Evolutionary conservation across 2,113 vertebrate genomes (phyloP), one percentile per base, ranked within the genome.

Genomic region (Mastomys coucha): DNA sequence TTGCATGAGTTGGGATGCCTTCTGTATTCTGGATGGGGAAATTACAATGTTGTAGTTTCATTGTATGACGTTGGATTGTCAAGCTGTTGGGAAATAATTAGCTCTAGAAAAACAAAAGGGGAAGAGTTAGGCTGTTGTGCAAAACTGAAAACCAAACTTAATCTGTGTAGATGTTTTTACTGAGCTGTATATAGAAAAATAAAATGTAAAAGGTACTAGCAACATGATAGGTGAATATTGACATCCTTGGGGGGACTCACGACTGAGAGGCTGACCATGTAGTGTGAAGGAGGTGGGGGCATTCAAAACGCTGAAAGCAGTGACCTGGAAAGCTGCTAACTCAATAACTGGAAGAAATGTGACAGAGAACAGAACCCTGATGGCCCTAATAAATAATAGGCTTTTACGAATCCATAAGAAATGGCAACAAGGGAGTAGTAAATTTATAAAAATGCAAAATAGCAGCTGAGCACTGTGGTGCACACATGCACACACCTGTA

Each of bases 161-260:
- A 76, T 39, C 60, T 56, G 7, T 53, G 45, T 94, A 94, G 53
- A 70, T 42, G 19, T 5, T 73, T 73, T 96, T 90, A 56, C 67
- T 91, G 26, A 84, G 70, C 89, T 69, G 22, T 56, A 14, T 84
- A 22, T 58, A 72, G 42, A 96, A 92, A 87, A 93, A 76, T n/a
- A 85, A 95, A 53, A 67, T 14, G 70, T 94, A 60, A 92, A 96
- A 70, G 56, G 8, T 88, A 80, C 76, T 80, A 72, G 89, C 92
- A 96, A 95, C 94, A 95, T 70, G 31, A 33, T 70, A 53, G 22
- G 26, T 88, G n/a, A 91, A 7, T 28, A 73, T 73, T 89, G 70
- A 80, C 14, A 60, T 26, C 72, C 5, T 93, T 63, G 53, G 53
- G 80, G 69, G 26, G 11, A 87, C 31, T 51, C 8, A 67, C 76